Base-by-base conservation (phyloP, 2,888 invertebrate genomes). In the Drosophila fungiperda region DNA sequence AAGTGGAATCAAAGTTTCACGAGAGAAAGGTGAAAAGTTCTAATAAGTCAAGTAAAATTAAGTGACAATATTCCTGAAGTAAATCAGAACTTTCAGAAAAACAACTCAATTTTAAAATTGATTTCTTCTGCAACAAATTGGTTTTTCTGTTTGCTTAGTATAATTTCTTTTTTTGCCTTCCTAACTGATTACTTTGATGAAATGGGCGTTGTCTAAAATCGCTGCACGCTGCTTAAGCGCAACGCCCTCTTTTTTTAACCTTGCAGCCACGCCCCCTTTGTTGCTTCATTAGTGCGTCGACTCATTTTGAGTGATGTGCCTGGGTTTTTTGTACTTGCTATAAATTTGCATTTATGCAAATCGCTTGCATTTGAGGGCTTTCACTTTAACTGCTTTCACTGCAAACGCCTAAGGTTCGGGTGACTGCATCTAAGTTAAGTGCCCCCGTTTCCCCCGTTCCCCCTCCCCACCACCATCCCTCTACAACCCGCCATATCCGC, bases 291-390 rank as follows among this genome's bases (percentile, higher is more conserved):
- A 83, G 83, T 74, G 79, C 69, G 68, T 63, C 64, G 72, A 53
- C 48, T 68, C 69, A 68, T 78, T 73, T 73, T 79, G 72, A 82
- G 79, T 82, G 70, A 82, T 74, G 76, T 73, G 74, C 38, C 68
- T 9, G 36, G 57, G 50, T 48, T 48, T 29, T 63, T 62, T 62
- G 35, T 38, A 52, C 73, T 74, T 36, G 53, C 62, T 57, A 73
- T 64, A 70, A 77, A 82, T 83, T 85, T 83, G 73, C 85, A 82
- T 78, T 80, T 83, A 85, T 80, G 80, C 78, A 85, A 83, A 83
- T 82, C 66, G 64, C 45, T 26, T 59, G 76, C 82, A 70, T 76
- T 73, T 68, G 58, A 82, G 70, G 70, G 80, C 78, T 80, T 85
- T 78, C 73, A 78, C 80, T 80, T 74, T 78, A 77, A 72, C 71